A percentile compares a stretch with the other conserved stretches of the same genome.
Evolutionary conservation across 2,113 vertebrate species (phyloP).

Genomic region (Osmerus mordax): DNA sequence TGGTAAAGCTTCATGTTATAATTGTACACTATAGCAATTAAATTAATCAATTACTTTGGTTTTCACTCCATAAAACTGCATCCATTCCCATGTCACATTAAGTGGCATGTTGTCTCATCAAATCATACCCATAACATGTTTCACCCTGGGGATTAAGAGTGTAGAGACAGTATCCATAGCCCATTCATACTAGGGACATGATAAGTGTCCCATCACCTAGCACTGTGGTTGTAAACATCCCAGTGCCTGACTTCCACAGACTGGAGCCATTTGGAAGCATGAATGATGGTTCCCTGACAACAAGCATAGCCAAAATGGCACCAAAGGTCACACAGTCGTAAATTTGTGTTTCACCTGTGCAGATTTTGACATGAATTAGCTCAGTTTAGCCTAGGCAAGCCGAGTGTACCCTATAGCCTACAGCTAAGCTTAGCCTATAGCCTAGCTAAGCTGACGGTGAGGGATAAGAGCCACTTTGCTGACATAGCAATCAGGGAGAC

Average conservation of each 20-base stretch:
- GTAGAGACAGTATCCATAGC: not conserved
- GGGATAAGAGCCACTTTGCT: too few relatives aligned
- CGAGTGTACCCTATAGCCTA: not conserved
- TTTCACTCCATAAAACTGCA: not conserved
- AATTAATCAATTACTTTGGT: not conserved
- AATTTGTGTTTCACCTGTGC: slow-evolving; percentile 1
- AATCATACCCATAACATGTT: not conserved
- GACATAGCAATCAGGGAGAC: not conserved
- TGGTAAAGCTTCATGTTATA: too few relatives aligned
- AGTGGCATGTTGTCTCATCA: not conserved
- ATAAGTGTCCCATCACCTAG: not conserved
- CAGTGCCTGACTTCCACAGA: not conserved
- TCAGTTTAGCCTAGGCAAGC: not conserved
- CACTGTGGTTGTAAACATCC: not conserved
- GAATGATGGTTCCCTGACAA: slow-evolving; percentile 1
- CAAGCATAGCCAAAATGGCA: slow-evolving; percentile 6
- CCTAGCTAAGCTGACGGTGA: too few relatives aligned
- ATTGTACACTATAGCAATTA: too few relatives aligned
- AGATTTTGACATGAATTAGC: slow-evolving; percentile 2
- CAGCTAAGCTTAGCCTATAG: not conserved
- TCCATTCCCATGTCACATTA: not conserved
- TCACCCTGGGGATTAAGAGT: not conserved
- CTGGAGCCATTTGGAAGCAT: not conserved
- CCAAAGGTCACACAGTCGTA: not conserved
- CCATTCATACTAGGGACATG: not conserved